Conservation (phyloP, 2,113 vertebrate genomes). For the Ancistrus triradiatus region DNA sequence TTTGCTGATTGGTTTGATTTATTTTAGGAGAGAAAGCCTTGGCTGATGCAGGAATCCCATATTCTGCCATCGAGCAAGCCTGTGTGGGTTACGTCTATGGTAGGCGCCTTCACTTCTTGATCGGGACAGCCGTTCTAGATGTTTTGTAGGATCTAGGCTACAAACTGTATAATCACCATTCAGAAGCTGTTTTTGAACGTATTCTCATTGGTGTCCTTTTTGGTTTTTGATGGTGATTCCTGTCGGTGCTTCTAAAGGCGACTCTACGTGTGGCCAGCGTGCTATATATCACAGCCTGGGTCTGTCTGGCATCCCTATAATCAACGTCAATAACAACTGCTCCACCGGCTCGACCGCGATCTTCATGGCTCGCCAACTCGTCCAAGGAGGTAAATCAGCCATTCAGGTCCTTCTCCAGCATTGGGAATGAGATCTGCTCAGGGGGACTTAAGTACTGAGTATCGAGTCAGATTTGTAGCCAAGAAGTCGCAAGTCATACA, state of each 20-base stretch:
- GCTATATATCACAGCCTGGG: constrained; percentile 93
- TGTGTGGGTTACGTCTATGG: constrained; percentile 93
- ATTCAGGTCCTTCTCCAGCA: too few relatives aligned
- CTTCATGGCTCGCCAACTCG: constrained; percentile 82
- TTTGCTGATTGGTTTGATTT: background rate
- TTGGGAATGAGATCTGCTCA: too few relatives aligned
- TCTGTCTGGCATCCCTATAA: constrained; percentile 89
- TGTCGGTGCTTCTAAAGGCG: constrained; percentile 65
- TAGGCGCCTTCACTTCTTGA: constrained; percentile 55
- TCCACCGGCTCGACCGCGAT: constrained; percentile 92
- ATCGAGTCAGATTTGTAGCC: too few relatives aligned
- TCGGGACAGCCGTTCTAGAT: too few relatives aligned
- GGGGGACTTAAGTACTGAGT: too few relatives aligned
- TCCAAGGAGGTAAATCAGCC: constrained; percentile 81
- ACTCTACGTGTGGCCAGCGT: constrained; percentile 88
- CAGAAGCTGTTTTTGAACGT: too few relatives aligned
- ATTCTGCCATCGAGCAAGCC: constrained; percentile 84
- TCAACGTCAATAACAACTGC: constrained; percentile 97
- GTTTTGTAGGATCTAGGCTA: too few relatives aligned
- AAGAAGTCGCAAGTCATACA: too few relatives aligned
- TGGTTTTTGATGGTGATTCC: background rate
- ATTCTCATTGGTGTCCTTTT: background rate
- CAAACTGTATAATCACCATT: too few relatives aligned
- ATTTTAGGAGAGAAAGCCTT: constrained; percentile 80
- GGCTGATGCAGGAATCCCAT: constrained; percentile 83